Evolutionary conservation across 2,888 invertebrate genomes (phyloP), one percentile per base, ranked within the genome.

Genomic region (Drosophila villosipedis): DNA sequence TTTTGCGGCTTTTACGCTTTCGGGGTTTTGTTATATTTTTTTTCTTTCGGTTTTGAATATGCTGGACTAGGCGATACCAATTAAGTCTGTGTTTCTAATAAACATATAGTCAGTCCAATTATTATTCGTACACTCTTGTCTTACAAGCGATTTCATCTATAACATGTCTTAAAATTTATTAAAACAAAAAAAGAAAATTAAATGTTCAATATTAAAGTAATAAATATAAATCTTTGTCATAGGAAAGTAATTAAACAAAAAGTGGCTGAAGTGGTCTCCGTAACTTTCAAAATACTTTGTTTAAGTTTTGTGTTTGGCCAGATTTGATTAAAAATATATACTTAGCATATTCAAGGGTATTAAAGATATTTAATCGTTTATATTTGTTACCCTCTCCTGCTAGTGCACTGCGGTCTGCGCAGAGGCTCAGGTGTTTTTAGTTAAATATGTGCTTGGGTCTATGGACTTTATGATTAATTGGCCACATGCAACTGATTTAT

Each of bases 1-100:
- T 86, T 87, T 87, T 86, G 84, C 83, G 85, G 90, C 83, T 85
- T 87, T 84, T 78, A 73, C 84, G 82, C 68, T 64, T 47, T 47
- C 52, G 31, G 57, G 50, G 62, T 76, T 71, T 76, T 68, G n/a
- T 30, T 50, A 66, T 12, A 14, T 43, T 7, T 16, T n/a, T 39
- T 22, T 16, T 35, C 1, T 4, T 39, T 39, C 6, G 0, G n/a
- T 2, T 16, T 16, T 16, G 28, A 16, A 28, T 22, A 35, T 30
- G 5, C 7, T 30, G 2, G 59, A 69, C 41, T 59, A 12, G 14
- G 14, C 41, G 50, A 68, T 68, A 69, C 50, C 30, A 50, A 50
- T 28, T 30, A 41, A 5, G 1, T 39, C 25, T 25, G 25, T 28
- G 19, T 5, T 12, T 5, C 16, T 19, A 5, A 28, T 50, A 19